Evolutionary conservation across 2,888 invertebrate species (phyloP), one percentile per base, ranked within the genome.

Genomic region (Adela reaumurella): DNA sequence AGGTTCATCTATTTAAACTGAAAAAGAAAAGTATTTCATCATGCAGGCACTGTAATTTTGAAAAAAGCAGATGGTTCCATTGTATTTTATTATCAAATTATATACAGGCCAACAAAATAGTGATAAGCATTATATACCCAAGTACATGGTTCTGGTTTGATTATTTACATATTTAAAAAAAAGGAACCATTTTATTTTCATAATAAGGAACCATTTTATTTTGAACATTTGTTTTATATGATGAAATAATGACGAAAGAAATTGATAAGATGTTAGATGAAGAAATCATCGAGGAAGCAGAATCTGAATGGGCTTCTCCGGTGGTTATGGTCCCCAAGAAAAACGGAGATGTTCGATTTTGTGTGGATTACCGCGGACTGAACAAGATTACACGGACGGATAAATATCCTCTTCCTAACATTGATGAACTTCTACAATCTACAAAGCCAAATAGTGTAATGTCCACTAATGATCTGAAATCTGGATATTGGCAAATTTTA

Each of bases 401-500:
- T 56, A 24, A 55, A 54, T 70, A 70, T 47, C 66, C 65, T 1
- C 46, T 67, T 2, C 70, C 70, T 1, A 52, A 64, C 10, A 65
- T 70, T 19, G 70, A 70, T 0, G 68, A 70, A 17, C 50, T 66
- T 17, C 47, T 70, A 6, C 63, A 67, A 42, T 56, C 52, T 0
- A 59, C 64, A 1, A 62, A 59, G 49, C 52, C 51, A 6, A 53
- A 56, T 2, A 52, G 55, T 19, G 54, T 53, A 10, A 63, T 66
- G 61, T 56, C 61, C 6, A 63, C 63, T 0, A 47, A 67, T 3
- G 65, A 68, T 46, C 52, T 69, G 2, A 55, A 56, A 19, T 49
- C 59, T 14, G 67, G 67, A 0, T 70, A 67, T 49, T 65, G 62
- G 59, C 68, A 69, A 47, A 56, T 65, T 0, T 14, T 6, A 1